Evolutionary conservation across 2,888 invertebrate genomes (phyloP), one percentile per base, ranked within the genome.

Genomic region (Endomychus coccineus): DNA sequence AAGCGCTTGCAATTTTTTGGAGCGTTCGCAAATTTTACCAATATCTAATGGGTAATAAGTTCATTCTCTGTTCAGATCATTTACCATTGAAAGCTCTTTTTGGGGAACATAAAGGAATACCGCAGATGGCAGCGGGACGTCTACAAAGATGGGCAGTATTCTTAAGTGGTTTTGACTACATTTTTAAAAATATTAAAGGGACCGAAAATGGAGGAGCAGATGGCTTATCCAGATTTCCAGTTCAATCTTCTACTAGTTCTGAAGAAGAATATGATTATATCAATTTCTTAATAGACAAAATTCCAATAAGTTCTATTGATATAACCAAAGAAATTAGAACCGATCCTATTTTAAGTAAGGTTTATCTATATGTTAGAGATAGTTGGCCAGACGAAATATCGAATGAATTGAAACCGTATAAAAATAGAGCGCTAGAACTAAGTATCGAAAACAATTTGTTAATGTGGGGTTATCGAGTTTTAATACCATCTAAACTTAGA

Each of bases 101-200:
- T n/a, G n/a, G n/a, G n/a, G n/a, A n/a, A n/a, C n/a, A n/a, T n/a
- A 52, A 50, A 43, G 52, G 53, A 6, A 42, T 56, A n/a, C 54
- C 53, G 5, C 42, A 44, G 21, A 52, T 57, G 52, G 52, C 54
- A 16, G 54, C 57, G 7, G 51, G 52, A n/a, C 32, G 59, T 33
- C 27, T 58, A 3, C 55, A 54, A 35, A 6, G 29, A 3, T 36
- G 36, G 30, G 24, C 31, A n/a, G 2, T 21, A 7, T 34, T 34
- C 13, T 11, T 34, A 6, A 16, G 16, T 9, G 23, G 16, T 2
- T 39, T 34, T 27, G 16, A 28, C 16, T 38, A 34, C 16, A 21
- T 2, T 17, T 34, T 34, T n/a, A 1, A 30, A 12, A n/a, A 36
- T 11, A 12, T 36, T 5, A 12, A 22, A 34, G 21, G 28, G 7